Evolutionary conservation across 2,113 vertebrate genomes (phyloP).

Genomic region (Grantiella picta): DNA sequence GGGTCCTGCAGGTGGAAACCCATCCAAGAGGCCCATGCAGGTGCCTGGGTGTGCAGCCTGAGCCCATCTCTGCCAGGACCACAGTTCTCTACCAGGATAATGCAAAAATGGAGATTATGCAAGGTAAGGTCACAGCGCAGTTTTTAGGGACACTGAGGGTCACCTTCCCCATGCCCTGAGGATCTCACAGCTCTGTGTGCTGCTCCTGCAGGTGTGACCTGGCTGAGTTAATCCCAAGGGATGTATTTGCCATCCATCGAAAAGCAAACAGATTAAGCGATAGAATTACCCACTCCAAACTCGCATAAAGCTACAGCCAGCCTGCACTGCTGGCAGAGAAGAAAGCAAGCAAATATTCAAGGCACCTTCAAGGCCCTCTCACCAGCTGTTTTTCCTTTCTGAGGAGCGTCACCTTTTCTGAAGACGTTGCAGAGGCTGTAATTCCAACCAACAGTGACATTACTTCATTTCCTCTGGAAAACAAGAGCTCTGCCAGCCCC

Average conservation of each 20-base stretch:
- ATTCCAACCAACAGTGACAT: constrained; percentile 47
- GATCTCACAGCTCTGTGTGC: not conserved
- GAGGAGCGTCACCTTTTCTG: not conserved
- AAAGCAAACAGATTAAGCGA: not conserved
- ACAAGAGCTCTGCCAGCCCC: constrained; percentile 45
- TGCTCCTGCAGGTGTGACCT: not conserved
- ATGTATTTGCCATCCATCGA: not conserved
- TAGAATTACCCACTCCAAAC: not conserved
- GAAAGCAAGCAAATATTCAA: accelerated
- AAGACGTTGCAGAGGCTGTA: constrained; percentile 2
- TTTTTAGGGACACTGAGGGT: not conserved
- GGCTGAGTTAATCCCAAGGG: not conserved
- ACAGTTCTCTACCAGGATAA: not conserved
- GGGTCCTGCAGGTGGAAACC: constrained; percentile 65
- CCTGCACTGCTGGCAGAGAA: not conserved
- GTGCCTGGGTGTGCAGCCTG: not conserved
- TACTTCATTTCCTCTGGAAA: constrained; percentile 69
- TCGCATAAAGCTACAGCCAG: not conserved
- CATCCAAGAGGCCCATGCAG: constrained; percentile 51
- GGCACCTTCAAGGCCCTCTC: not conserved
- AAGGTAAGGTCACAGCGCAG: not conserved
- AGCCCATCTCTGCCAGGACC: not conserved
- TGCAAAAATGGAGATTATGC: not conserved
- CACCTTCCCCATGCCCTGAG: not conserved
- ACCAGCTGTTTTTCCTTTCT: not conserved